Evolutionary conservation across 2,888 invertebrate genomes (phyloP), one percentile per base, ranked within the genome.

Genomic region (Coenonympha glycerion): DNA sequence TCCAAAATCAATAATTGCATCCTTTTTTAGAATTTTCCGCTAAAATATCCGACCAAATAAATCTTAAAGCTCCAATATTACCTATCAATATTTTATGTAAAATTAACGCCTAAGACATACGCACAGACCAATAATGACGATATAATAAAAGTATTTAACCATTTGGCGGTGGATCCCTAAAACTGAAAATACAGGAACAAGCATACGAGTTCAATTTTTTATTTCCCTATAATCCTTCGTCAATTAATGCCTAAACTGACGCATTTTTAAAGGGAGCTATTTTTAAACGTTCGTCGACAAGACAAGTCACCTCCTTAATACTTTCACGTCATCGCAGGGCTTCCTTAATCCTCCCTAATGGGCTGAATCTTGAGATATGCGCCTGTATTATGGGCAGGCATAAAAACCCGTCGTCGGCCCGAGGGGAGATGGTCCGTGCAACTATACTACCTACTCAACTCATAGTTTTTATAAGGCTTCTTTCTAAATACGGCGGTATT

Each of bases 311-410:
- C 71, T 79, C 75, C 77, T 75, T 62, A 64, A 68, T 65, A 69
- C 74, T 70, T 74, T 72, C 68, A 71, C 68, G 77, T 79, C 78
- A 77, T 77, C 72, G 63, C 58, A 61, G 62, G 70, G 64, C 73
- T 75, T 75, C 76, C 75, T 63, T 82, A 81, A 83, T 76, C 82
- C 77, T 62, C 59, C 61, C 75, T 84, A 84, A 85, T 84, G 78
- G 76, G 67, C 65, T 63, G 58, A 63, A 68, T 68, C 75, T 76
- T 79, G 77, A 82, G 72, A 77, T 76, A 73, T 76, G 73, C 58
- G 63, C 62, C 69, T 76, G 76, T 77, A 77, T 79, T 73, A 76
- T 61, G 63, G 68, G 62, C 69, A 71, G 73, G 72, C 74, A 73
- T 69, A 71, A 77, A 81, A 79, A 82, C 79, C 72, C 72, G 73